Percentiles rank a stretch among this genome's conserved stretches.
Evolutionary conservation across 2,888 invertebrate genomes (phyloP).

Genomic region (Kryphioiulus occultus): DNA sequence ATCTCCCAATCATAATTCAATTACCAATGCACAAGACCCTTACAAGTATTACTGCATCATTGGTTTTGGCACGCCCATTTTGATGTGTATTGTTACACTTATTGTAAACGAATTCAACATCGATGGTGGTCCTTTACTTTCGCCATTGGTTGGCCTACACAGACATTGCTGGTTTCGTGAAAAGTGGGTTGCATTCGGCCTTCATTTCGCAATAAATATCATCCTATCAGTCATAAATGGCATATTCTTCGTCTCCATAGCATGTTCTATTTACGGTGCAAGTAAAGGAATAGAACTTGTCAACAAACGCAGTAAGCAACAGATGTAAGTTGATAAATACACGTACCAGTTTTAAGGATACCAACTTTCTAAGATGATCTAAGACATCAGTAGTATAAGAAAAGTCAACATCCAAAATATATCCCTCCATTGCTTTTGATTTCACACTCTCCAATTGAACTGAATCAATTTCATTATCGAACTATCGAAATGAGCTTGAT

Average conservation of each 20-base stretch:
- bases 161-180: constrained; percentile 47
- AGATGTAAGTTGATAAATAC: constrained; percentile 53
- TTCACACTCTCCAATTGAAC: too few relatives aligned
- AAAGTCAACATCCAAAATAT: too few relatives aligned
- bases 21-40: neutral
- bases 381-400: too few relatives aligned
- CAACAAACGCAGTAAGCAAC: constrained; percentile 50
- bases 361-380: too few relatives aligned
- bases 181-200: neutral
- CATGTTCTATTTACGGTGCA: neutral
- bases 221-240: constrained; percentile 42
- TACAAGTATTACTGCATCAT: neutral
- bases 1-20: neutral
- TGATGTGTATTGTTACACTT: neutral
- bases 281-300: constrained; percentile 47
- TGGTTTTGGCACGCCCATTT: neutral
- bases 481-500: too few relatives aligned
- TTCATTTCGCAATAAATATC: constrained; percentile 47
- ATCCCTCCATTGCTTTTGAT: too few relatives aligned
- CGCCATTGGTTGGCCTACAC: neutral
- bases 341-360: too few relatives aligned
- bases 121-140: neutral
- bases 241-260: constrained; percentile 49
- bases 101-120: neutral
- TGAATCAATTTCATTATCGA: too few relatives aligned